Evolutionary conservation across 2,797 vertebrate genomes (phyloP).

Genomic region (Triplophysa bombifrons): DNA sequence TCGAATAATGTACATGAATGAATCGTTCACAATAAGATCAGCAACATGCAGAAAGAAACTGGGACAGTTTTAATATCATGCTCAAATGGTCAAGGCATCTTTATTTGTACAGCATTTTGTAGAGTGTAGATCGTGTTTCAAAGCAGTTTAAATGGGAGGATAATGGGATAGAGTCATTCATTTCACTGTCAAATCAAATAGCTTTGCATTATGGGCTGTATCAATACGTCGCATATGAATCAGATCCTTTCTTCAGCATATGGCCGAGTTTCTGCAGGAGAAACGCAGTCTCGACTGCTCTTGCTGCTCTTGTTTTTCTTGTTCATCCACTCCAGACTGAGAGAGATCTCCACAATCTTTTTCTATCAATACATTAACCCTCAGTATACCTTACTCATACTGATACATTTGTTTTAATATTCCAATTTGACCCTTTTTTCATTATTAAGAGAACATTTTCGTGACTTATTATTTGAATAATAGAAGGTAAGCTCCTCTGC

Average conservation of each 20-base stretch:
- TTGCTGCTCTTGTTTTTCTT: constrained; percentile 19
- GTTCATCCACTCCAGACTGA: not conserved
- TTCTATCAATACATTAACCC: not conserved
- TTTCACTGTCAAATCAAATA: not conserved
- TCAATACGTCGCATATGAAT: not conserved
- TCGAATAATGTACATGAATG: not conserved
- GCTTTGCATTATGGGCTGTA: not conserved
- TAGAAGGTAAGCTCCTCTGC: too few species aligned
- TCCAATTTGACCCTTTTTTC: too few species aligned
- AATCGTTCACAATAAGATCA: not conserved
- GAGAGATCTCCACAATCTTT: not conserved
- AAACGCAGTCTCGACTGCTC: not conserved
- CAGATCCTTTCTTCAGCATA: not conserved
- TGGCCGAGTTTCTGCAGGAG: not conserved
- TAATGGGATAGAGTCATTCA: not conserved
- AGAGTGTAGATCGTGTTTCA: too few species aligned
- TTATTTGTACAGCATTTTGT: too few species aligned
- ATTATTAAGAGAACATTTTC: too few species aligned
- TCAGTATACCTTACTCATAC: not conserved
- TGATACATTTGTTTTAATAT: not conserved
- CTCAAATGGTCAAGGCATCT: too few species aligned
- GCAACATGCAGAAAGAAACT: not conserved
- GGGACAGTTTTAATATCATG: too few species aligned
- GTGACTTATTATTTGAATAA: too few species aligned
- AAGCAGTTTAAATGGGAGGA: not conserved